Percentiles rank a stretch among this genome's conserved stretches.
Evolutionary conservation across 1,140 invertebrate genomes (phyloP).

Genomic region (Hylaeus volcanicus): DNA sequence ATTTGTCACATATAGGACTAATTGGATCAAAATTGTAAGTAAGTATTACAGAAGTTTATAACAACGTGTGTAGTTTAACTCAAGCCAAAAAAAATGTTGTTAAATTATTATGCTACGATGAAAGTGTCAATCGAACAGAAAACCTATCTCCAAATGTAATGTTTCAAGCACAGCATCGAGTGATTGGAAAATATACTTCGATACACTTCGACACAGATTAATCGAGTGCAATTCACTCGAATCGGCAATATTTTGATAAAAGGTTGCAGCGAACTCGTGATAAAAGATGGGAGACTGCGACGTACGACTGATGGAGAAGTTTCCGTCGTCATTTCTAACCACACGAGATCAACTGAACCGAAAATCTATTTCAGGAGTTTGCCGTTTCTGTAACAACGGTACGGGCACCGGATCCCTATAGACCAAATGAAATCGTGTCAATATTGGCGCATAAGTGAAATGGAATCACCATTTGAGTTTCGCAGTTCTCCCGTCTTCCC

Average conservation of each 20-base stretch:
- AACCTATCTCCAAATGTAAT: too few relatives aligned
- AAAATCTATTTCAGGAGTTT: conserved; percentile 21
- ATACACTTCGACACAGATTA: not conserved
- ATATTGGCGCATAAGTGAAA: conserved; percentile 36
- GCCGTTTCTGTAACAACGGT: conserved; percentile 21
- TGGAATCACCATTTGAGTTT: conserved; percentile 25
- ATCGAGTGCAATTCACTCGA: not conserved
- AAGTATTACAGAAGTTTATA: too few relatives aligned
- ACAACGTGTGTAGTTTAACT: too few relatives aligned
- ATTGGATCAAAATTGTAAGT: too few relatives aligned
- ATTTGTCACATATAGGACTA: too few relatives aligned
- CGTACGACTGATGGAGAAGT: conserved; percentile 1
- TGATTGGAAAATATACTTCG: too few relatives aligned
- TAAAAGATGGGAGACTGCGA: not conserved
- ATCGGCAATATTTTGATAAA: not conserved
- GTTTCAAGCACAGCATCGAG: too few relatives aligned
- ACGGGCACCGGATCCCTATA: not conserved
- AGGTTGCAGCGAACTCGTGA: not conserved
- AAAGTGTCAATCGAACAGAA: too few relatives aligned
- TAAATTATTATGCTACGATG: too few relatives aligned
- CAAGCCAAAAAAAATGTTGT: too few relatives aligned
- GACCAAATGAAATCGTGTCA: conserved; percentile 28
- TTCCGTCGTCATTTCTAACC: not conserved
- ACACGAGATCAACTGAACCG: not conserved
- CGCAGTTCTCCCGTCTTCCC: not conserved